These are phyloP conservation scores for Linyphia triangularis DNA, from an alignment of 2,888 invertebrate genomes.

Conservation along the genomic window DNA sequence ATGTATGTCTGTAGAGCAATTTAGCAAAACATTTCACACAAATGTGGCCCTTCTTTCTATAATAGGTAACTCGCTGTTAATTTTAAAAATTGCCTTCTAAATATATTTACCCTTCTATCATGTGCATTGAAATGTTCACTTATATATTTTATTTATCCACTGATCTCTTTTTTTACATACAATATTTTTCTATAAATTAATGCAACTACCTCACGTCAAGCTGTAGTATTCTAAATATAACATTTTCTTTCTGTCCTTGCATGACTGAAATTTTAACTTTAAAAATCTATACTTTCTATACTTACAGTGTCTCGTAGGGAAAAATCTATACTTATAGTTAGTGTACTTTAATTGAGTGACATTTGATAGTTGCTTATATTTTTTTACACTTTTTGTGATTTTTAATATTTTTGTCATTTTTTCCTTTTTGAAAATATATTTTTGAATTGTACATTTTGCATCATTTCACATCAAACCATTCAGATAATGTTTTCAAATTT, in stretches of 20 bases:
- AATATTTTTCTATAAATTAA: neutral
- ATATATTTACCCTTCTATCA: no score
- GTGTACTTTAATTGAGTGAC: neutral
- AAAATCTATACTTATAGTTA: no score
- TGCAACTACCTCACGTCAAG: constrained; percentile 37
- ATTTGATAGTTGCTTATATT: neutral
- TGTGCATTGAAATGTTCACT: neutral
- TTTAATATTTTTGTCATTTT: neutral
- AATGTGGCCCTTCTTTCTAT: no score
- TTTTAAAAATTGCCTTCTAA: no score
- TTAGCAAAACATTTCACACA: no score
- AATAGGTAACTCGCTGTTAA: no score
- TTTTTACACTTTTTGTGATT: neutral
- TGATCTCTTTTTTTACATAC: neutral
- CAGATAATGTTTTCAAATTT: neutral
- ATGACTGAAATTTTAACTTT: constrained; percentile 4
- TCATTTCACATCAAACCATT: no score
- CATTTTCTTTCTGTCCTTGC: neutral
- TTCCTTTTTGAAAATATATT: neutral
- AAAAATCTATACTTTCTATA: neutral
- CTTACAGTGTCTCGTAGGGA: neutral
- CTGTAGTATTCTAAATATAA: constrained; percentile 28
- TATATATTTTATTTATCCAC: neutral
- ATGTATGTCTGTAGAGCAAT: no score
- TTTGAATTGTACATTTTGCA: neutral